Percentiles rank a stretch among this genome's conserved stretches.
Evolutionary conservation across 2,113 vertebrate species (phyloP).

Genomic region (Tor tambroides): DNA sequence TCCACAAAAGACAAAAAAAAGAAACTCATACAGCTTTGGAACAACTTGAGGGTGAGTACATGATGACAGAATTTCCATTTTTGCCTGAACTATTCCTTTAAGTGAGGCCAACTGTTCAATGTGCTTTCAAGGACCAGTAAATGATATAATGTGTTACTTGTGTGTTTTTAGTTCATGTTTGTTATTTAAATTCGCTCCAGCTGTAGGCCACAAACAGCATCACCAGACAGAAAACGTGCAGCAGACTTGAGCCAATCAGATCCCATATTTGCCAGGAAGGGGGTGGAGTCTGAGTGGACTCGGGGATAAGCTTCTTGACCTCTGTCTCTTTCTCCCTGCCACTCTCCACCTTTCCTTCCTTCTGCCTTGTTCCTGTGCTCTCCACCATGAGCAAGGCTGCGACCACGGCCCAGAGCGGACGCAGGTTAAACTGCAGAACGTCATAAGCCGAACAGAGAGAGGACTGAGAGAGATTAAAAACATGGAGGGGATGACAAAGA

Average conservation of each 20-base stretch:
- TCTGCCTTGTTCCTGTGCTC: slow-evolving; percentile 48
- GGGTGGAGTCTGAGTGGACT: slow-evolving; percentile 79
- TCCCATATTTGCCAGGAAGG: slow-evolving; percentile 90
- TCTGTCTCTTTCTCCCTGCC: slow-evolving; percentile 35
- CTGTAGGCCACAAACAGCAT: slow-evolving; percentile 89
- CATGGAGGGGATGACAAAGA: slow-evolving; percentile 65
- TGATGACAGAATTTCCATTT: background rate
- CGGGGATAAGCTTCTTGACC: slow-evolving; percentile 20
- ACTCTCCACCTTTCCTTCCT: slow-evolving; percentile 63
- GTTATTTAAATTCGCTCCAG: slow-evolving; percentile 89
- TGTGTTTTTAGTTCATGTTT: slow-evolving; percentile 22
- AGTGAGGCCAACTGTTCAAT: background rate
- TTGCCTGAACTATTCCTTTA: background rate
- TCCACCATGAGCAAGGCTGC: slow-evolving; percentile 79
- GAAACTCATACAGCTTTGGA: background rate
- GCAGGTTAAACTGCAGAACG: slow-evolving; percentile 92
- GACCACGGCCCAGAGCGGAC: slow-evolving; percentile 84
- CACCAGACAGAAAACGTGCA: slow-evolving; percentile 89
- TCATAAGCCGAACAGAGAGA: slow-evolving; percentile 93
- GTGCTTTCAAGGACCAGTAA: slow-evolving; percentile 13
- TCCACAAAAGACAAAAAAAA: background rate
- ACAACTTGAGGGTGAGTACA: background rate
- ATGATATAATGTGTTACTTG: slow-evolving; percentile 4
- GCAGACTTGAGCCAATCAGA: slow-evolving; percentile 89
- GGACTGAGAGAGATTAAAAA: slow-evolving; percentile 76